phyloP scores from a whole-genome alignment of 2,113 vertebrate species.

The Lepus europaeus region DNA sequence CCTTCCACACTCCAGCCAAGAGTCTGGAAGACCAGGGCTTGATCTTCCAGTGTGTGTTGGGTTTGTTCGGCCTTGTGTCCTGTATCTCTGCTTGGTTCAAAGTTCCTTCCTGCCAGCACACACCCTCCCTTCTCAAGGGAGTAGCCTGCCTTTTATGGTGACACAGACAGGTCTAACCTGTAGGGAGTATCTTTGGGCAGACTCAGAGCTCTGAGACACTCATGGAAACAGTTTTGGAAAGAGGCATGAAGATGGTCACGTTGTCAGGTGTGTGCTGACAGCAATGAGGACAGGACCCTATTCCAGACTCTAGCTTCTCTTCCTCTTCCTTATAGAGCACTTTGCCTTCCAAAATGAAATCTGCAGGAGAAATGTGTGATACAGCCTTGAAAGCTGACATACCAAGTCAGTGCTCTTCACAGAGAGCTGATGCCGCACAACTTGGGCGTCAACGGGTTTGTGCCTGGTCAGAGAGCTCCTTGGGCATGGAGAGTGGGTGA shows the following conservation, averaged over 20 bases:
- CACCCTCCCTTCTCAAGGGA: neutral
- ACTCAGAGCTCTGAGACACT: neutral
- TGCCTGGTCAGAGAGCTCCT: neutral
- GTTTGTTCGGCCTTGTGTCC: neutral
- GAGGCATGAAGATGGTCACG: neutral
- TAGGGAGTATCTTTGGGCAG: neutral
- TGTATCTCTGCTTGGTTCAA: neutral
- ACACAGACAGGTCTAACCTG: neutral
- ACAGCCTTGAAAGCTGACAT: conserved; percentile 15
- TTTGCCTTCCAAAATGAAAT: conserved; percentile 31
- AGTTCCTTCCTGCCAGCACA: neutral
- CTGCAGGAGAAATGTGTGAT: neutral
- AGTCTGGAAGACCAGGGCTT: neutral
- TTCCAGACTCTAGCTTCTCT: neutral
- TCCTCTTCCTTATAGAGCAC: neutral
- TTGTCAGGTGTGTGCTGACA: neutral
- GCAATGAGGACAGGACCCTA: neutral
- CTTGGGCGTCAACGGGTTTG: neutral
- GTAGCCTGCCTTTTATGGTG: neutral
- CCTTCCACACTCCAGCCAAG: neutral
- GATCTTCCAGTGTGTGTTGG: neutral
- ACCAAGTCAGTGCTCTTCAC: neutral
- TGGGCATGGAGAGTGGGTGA: neutral
- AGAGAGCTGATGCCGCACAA: neutral
- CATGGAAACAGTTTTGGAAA: neutral